Evolutionary conservation across 2,113 vertebrate species (phyloP).

Genomic region (Apteryx owenii): DNA sequence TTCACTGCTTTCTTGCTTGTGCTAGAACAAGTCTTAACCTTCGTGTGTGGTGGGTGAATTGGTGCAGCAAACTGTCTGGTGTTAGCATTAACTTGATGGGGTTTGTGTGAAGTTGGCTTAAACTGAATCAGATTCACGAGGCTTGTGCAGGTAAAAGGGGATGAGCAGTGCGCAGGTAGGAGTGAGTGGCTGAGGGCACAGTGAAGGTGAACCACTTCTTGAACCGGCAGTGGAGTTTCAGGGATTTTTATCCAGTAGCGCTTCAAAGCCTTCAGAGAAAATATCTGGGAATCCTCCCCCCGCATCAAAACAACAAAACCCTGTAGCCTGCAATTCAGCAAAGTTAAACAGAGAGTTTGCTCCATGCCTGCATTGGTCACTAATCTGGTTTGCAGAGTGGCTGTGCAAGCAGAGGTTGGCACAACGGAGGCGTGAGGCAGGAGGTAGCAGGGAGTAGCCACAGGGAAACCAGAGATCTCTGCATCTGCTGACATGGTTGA

Average conservation of each 20-base stretch:
- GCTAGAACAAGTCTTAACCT: background rate
- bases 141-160: background rate
- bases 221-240: background rate
- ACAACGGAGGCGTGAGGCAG: background rate
- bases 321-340: background rate
- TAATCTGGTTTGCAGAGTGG: background rate
- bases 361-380: background rate
- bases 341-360: background rate
- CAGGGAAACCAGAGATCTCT: background rate
- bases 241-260: background rate
- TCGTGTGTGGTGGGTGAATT: background rate
- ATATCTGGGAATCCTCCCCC: background rate
- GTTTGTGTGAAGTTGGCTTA: background rate
- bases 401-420: background rate
- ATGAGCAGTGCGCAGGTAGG: too few relatives aligned
- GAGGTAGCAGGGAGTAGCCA: background rate
- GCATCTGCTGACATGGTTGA: background rate
- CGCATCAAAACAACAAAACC: background rate
- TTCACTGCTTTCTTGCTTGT: background rate
- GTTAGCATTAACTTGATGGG: background rate
- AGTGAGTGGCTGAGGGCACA: background rate
- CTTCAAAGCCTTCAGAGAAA: background rate
- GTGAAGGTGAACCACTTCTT: background rate
- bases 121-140: background rate
- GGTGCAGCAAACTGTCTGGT: background rate